Conservation (phyloP, 2,113 vertebrate species). For the Protobothrops mucrosquamatus region DNA sequence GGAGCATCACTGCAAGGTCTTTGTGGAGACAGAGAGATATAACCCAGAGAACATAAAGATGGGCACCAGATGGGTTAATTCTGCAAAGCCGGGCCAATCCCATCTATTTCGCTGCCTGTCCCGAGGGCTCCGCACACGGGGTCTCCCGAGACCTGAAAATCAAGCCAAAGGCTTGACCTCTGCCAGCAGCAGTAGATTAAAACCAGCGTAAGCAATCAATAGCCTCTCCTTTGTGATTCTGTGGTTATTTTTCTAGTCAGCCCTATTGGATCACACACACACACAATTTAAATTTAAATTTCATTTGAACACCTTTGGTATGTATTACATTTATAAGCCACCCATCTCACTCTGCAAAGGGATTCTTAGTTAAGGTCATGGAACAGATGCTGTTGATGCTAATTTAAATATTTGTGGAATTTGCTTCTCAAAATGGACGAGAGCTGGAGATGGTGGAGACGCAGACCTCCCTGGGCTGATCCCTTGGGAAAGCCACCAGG, state of each 20-base stretch:
- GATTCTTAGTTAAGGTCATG: conserved; percentile 51
- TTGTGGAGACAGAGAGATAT: too few relatives aligned
- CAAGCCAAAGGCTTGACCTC: background rate
- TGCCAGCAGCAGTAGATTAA: background rate
- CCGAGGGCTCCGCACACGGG: background rate
- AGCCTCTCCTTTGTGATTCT: background rate
- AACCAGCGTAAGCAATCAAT: background rate
- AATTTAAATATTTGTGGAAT: conserved; percentile 54
- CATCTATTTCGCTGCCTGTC: background rate
- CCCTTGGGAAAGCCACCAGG: conserved; percentile 40
- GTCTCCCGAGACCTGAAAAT: background rate
- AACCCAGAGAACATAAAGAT: background rate
- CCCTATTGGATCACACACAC: conserved; percentile 1
- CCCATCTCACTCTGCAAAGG: background rate
- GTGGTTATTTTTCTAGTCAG: background rate
- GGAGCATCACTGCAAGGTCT: background rate
- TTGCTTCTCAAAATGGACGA: conserved; percentile 47
- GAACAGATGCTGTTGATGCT: conserved; percentile 40
- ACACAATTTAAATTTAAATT: background rate
- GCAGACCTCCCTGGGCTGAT: conserved; percentile 26
- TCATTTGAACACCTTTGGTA: background rate
- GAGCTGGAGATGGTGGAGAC: background rate
- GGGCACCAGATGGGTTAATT: background rate
- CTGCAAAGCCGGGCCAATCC: background rate
- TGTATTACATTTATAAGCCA: background rate